Evolutionary conservation across 2,797 vertebrate genomes (phyloP), one percentile per base, ranked within the genome.

Genomic region (Macrochelys suwanniensis): DNA sequence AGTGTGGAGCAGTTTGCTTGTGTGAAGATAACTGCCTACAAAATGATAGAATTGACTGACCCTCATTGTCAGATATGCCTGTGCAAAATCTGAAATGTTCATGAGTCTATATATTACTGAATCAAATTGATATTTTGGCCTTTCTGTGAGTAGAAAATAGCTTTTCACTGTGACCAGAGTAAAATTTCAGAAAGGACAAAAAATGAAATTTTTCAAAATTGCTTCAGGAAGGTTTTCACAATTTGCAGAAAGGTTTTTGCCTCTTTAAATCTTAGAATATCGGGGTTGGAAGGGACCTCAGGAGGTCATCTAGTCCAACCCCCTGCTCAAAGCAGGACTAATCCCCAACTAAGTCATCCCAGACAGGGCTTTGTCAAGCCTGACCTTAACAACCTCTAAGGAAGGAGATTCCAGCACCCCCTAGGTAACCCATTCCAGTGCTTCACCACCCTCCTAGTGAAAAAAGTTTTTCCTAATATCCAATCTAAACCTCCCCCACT

Each of bases 181-280:
- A 42, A 93, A 91, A 81, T 89, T 82, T 92, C 51, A 54, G 49
- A 76, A 6, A 80, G 68, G 59, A 93, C 16, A 90, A 94, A 94
- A 84, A n/a, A 82, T 13, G 1, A 71, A 82, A 88, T 92, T 91
- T 93, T 16, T 88, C 71, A 85, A 54, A 95, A 84, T 59, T 90
- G n/a, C 47, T 91, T 3, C 53, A 50, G 21, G 71, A 33, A 85
- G 76, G 91, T 80, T 21, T 89, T 42, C 28, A 1, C 81, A 2
- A 59, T 59, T 84, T 80, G 80, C 56, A 54, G 85, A 88, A 89
- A 4, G 16, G 4, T 5, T 93, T 61, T 93, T 53, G 47, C 61
- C 42, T 88, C 57, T 79, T 42, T 3, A 4, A 42, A 42, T 42
- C 37, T 3, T 42, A 42, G 37, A 42, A 42, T 42, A 42, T 42